Evolutionary conservation across 2,888 invertebrate species (phyloP), one percentile per base, ranked within the genome.

Genomic region (Lagria hirta): DNA sequence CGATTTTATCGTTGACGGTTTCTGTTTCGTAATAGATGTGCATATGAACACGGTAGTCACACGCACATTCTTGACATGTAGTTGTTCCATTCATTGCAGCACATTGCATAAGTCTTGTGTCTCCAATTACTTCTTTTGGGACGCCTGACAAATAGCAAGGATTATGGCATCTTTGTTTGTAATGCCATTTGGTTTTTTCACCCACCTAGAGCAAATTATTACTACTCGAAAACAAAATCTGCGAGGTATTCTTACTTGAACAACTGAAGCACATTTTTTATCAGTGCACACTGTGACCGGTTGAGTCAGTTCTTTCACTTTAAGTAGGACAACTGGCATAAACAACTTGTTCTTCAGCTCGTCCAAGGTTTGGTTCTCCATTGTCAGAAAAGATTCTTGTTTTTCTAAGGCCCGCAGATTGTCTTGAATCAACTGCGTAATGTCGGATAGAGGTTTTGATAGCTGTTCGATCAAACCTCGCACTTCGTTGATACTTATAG

Each of bases 21-120:
- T 60, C 50, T 2, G 64, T 63, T 47, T 56, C 52, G 34, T 68
- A 68, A 32, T 68, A 68, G 20, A 69, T 57, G 40, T 69, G 68
- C 64, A 66, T 62, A 33, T 69, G 68, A 1, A 55, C 46, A 15
- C 43, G 52, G 49, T 59, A 68, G 43, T 58, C 55, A 30, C 66
- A 67, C 1, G 30, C 17, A 37, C 68, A 69, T 27, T 46, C 26
- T 11, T 20, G 46, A 37, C 69, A 69, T n/a, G 12, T 52, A 30
- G 49, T 45, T 7, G 49, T 43, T 1, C 43, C 45, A 4, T 34
- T 21, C 57, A 68, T 68, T 3, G 65, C 61, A 17, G 56, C 48
- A 51, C 68, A 68, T 20, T 57, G n/a, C 2, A 57, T 48, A 32
- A 68, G 49, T 40, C 54, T 60, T 3, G 65, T 59, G 24, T 54